A percentile compares a stretch with the other conserved stretches of the same genome.
Conservation (phyloP, 92 coral and sea anemone genomes). For the Pocillopora grandis region DNA sequence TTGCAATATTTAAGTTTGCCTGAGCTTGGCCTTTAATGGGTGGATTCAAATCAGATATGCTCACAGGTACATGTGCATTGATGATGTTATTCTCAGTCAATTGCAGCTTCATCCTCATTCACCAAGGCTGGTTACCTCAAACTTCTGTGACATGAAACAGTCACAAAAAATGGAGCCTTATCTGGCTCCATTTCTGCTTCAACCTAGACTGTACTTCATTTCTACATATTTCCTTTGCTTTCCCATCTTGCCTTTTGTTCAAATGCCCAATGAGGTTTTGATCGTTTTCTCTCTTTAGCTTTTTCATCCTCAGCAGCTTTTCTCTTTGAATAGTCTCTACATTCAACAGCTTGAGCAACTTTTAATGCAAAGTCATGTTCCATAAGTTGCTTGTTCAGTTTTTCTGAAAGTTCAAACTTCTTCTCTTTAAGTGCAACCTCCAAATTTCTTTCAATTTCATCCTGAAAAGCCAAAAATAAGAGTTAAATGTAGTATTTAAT, state of each 20-base stretch:
- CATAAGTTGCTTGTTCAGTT: slow-evolving; percentile 67
- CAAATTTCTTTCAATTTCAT: slow-evolving; percentile 59
- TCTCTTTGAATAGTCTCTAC: slow-evolving; percentile 75
- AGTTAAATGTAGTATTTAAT: no score
- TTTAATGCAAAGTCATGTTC: slow-evolving; percentile 70
- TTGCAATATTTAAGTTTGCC: no score
- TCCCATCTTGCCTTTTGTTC: slow-evolving; percentile 99
- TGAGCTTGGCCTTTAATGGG: no score
- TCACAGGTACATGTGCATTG: no score
- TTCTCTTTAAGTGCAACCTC: slow-evolving; percentile 71
- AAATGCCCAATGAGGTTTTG: slow-evolving; percentile 93
- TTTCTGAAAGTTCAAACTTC: slow-evolving; percentile 71
- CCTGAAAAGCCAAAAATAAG: background rate
- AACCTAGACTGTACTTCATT: background rate
- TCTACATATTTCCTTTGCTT: slow-evolving; percentile 96
- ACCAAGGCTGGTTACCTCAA: no score
- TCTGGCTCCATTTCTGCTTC: no score
- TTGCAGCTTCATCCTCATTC: no score
- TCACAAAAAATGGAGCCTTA: no score
- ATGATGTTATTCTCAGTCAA: no score
- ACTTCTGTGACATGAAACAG: no score
- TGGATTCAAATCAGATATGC: no score
- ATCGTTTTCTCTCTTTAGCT: slow-evolving; percentile 65
- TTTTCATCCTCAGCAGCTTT: slow-evolving; percentile 64
- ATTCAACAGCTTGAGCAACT: slow-evolving; percentile 65